Conservation (phyloP, 2,888 invertebrate species). For the Andrena trimmerana region DNA sequence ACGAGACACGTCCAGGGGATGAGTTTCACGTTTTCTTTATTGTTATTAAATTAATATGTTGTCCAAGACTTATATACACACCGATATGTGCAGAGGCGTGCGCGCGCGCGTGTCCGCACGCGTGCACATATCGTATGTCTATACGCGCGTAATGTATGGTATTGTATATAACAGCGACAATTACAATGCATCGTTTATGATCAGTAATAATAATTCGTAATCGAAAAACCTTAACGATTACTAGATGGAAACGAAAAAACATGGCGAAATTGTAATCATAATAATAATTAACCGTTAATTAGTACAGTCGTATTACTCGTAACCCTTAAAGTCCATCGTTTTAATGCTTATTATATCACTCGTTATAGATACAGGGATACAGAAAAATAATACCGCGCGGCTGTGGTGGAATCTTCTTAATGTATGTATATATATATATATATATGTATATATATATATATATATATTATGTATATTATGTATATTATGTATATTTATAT, state of each 20-base stretch:
- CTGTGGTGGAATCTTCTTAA: conserved; percentile 81
- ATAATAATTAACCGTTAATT: conserved; percentile 66
- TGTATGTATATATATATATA: conserved; percentile 63
- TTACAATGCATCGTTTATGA: conserved; percentile 83
- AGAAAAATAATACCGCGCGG: conserved; percentile 84
- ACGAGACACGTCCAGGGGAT: conserved; percentile 17
- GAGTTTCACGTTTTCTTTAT: conserved; percentile 81
- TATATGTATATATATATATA: conserved; percentile 4
- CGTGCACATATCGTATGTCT: conserved; percentile 57
- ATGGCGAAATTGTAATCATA: conserved; percentile 74
- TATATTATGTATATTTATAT: conserved; percentile 46
- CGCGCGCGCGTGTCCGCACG: conserved; percentile 37
- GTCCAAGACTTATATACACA: conserved; percentile 75
- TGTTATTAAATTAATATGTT: conserved; percentile 84
- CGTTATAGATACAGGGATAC: conserved; percentile 83
- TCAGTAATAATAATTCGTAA: conserved; percentile 82
- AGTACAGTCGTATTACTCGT: conserved; percentile 77
- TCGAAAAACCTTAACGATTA: conserved; percentile 80
- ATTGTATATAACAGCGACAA: conserved; percentile 84
- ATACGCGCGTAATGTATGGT: conserved; percentile 76
- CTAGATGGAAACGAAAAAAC: conserved; percentile 78
- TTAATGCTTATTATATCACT: conserved; percentile 72
- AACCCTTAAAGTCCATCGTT: conserved; percentile 73
- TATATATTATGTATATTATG: conserved; percentile 46
- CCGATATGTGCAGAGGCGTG: conserved; percentile 63